Conservation (phyloP, 2,797 vertebrate species). For the Smutsia gigantea region DNA sequence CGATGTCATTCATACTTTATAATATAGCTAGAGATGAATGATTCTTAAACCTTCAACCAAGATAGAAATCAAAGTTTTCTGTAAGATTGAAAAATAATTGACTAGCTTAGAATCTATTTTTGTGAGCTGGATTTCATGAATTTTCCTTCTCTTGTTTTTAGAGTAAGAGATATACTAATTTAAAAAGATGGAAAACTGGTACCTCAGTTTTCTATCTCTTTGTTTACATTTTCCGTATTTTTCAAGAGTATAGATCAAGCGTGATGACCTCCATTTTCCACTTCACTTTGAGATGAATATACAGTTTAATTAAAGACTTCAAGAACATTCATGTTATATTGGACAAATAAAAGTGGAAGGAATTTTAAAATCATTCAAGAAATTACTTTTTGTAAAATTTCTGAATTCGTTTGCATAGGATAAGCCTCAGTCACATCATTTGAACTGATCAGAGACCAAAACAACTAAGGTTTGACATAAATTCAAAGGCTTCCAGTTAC, state of each 20-base stretch:
- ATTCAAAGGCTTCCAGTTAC: constrained; percentile 34
- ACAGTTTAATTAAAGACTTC: constrained; percentile 48
- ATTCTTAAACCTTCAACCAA: constrained; percentile 7
- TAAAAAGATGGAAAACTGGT: constrained; percentile 19
- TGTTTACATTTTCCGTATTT: constrained; percentile 49
- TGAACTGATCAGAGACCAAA: constrained; percentile 46
- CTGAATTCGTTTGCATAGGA: constrained; percentile 3
- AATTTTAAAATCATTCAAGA: constrained; percentile 59
- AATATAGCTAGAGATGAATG: background rate
- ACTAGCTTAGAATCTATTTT: background rate
- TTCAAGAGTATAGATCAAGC: constrained; percentile 36
- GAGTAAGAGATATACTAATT: background rate
- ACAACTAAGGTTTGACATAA: constrained; percentile 13
- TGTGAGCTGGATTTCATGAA: background rate
- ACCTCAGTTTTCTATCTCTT: background rate
- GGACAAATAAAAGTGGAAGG: constrained; percentile 50
- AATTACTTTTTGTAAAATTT: constrained; percentile 55
- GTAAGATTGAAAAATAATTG: background rate
- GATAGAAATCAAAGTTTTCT: background rate
- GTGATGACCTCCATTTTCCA: constrained; percentile 26
- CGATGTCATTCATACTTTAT: background rate
- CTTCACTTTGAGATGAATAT: constrained; percentile 8
- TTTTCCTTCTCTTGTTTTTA: constrained; percentile 3
- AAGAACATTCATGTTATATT: constrained; percentile 17
- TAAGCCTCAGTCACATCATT: constrained; percentile 39